phyloP scores from a whole-genome alignment of 1,140 invertebrate genomes.

The Leptopilina clavipes region DNA sequence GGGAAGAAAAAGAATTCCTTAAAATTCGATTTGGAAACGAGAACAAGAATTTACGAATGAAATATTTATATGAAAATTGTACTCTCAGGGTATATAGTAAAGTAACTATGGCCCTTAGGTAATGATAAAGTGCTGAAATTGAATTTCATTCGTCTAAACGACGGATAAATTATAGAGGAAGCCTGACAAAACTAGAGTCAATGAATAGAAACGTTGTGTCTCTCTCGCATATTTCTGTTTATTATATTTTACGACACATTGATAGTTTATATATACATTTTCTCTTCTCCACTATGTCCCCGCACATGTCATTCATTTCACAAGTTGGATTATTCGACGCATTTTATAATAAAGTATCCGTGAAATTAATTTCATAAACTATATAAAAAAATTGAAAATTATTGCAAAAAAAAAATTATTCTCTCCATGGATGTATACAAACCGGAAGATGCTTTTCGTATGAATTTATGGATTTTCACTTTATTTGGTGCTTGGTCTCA shows the following conservation, averaged over 20 bases:
- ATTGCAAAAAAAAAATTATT: no score
- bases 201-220: not conserved
- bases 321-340: no score
- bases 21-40: not conserved
- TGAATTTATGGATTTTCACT: not conserved
- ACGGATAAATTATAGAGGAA: slow-evolving; percentile 2
- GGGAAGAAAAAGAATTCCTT: no score
- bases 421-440: not conserved
- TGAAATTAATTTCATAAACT: no score
- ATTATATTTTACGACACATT: not conserved
- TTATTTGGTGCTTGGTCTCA: not conserved
- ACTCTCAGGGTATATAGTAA: not conserved
- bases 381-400: no score
- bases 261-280: not conserved
- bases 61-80: not conserved
- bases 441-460: not conserved
- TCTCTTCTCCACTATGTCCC: not conserved
- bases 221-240: not conserved
- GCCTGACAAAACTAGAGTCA: not conserved
- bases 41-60: not conserved
- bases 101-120: not conserved
- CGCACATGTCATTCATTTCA: not conserved
- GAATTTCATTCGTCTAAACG: not conserved
- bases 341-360: no score
- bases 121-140: not conserved